Base-by-base conservation (phyloP, 1,140 invertebrate species). In the Ctenoplectra terminalis region DNA sequence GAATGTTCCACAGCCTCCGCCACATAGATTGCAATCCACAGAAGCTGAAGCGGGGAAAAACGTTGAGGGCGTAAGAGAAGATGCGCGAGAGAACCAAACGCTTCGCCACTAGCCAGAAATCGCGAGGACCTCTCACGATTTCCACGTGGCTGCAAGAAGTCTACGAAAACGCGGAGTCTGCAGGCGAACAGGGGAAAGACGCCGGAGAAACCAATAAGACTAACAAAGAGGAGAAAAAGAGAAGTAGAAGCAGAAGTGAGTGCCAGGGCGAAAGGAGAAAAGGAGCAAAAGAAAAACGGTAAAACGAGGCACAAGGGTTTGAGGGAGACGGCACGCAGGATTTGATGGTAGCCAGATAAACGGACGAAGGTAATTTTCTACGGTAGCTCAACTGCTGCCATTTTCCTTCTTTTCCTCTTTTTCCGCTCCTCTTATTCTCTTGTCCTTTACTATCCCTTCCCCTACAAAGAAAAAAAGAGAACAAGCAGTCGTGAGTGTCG, bases 351-450 rank as follows among this genome's bases (percentile, higher is more conserved):
- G 64, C 29, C 64, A 64, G 80, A 77, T 69, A 82, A 82, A 69
- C 74, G 80, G 74, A 40, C 74, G 74, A 64, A 77, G 80, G 80
- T 82, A 82, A 82, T 82, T 82, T 82, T 82, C 73, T 69, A 77
- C 80, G 80, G 80, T 77, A 77, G 80, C 80, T 82, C 80, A 74
- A 66, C 64, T 82, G 73, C 73, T 50, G 54, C 31, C 63, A 66
- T 76, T 77, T 60, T 43, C 73, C 17, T 61, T 52, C 52, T 64
- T 64, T 66, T 74, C 7, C 8, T 4, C 13, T 31, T 34, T 20
- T 20, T 23, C 50, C 15, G 26, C 17, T 26, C 11, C 34, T 31
- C 40, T n/a, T n/a, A n/a, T n/a, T n/a, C n/a, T 26, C 2, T 31
- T 15, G 26, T 17, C 26, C 43, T 23, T 34, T 5, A 31, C 26